Percentiles rank a stretch among this genome's conserved stretches.
Conservation (phyloP, 1,140 invertebrate species). For the Panagrolaimus sp. region DNA sequence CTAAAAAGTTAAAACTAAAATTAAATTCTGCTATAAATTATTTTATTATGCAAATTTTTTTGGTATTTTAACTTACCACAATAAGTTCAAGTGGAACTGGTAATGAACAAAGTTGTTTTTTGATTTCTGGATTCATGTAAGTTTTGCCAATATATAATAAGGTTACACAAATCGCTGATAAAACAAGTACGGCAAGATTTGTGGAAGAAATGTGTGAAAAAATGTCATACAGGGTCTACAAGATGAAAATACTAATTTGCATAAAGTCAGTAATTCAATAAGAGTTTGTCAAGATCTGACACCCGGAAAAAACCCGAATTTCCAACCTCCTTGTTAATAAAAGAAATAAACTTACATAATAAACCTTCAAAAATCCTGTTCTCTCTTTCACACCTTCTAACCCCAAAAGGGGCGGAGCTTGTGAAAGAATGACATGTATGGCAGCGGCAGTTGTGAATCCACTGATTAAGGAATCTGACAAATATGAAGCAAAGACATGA, state of each 20-base stretch:
- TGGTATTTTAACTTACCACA: neutral
- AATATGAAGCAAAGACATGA: slow-evolving; percentile 26
- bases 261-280: too few relatives aligned
- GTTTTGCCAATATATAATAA: neutral
- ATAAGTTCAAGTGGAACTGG: slow-evolving; percentile 3
- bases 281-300: too few relatives aligned
- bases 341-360: neutral
- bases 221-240: neutral
- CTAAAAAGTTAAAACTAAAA: neutral
- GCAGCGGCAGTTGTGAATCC: slow-evolving; percentile 22
- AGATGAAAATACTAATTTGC: neutral
- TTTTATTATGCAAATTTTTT: too few relatives aligned
- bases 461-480: slow-evolving; percentile 26
- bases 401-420: slow-evolving; percentile 23
- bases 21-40: too few relatives aligned
- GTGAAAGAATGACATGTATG: slow-evolving; percentile 14
- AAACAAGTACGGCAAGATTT: neutral
- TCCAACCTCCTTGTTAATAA: too few relatives aligned
- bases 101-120: neutral
- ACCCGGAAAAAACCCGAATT: too few relatives aligned
- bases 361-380: neutral
- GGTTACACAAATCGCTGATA: neutral
- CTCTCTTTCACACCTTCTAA: slow-evolving; percentile 11
- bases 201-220: neutral
- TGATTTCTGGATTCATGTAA: neutral